Evolutionary conservation across 2,888 invertebrate genomes (phyloP).

Genomic region (Drosophila borealis): DNA sequence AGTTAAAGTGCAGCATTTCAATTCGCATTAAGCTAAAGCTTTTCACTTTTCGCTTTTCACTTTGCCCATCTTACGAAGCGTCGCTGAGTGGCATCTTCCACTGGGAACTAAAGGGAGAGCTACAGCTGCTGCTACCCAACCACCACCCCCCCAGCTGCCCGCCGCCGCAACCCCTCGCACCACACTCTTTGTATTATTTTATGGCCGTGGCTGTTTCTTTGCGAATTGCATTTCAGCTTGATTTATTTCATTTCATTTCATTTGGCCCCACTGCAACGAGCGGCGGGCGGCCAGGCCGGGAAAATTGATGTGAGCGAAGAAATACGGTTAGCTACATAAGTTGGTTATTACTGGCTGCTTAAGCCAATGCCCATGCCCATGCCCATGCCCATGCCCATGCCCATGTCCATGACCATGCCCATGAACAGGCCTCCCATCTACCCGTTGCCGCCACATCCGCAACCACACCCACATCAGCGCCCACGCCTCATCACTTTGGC

Average conservation of each 20-base stretch:
- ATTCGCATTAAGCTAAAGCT: slow-evolving; percentile 66
- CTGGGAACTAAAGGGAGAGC: background rate
- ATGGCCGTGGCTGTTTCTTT: slow-evolving; percentile 72
- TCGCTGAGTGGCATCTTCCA: slow-evolving; percentile 34
- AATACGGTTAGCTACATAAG: slow-evolving; percentile 79
- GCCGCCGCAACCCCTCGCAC: background rate
- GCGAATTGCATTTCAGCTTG: slow-evolving; percentile 80
- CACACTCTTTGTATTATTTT: slow-evolving; percentile 66
- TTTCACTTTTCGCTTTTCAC: slow-evolving; percentile 49
- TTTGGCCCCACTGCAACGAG: slow-evolving; percentile 59
- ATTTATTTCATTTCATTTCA: slow-evolving; percentile 78
- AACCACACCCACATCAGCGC: slow-evolving; percentile 3
- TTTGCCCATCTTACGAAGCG: slow-evolving; percentile 47
- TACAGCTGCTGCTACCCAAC: slow-evolving; percentile 2
- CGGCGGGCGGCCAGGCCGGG: slow-evolving; percentile 30
- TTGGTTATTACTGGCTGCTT: slow-evolving; percentile 79
- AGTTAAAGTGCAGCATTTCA: slow-evolving; percentile 64
- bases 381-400: background rate
- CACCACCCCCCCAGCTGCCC: background rate
- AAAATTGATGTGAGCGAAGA: slow-evolving; percentile 71
- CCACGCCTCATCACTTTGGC: slow-evolving; percentile 25
- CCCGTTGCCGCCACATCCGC: no score
- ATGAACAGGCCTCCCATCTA: background rate
- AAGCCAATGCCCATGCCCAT: slow-evolving; percentile 56
- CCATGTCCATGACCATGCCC: background rate